Evolutionary conservation across 2,888 invertebrate species (phyloP), one percentile per base, ranked within the genome.

Genomic region (Lissonota sp.): DNA sequence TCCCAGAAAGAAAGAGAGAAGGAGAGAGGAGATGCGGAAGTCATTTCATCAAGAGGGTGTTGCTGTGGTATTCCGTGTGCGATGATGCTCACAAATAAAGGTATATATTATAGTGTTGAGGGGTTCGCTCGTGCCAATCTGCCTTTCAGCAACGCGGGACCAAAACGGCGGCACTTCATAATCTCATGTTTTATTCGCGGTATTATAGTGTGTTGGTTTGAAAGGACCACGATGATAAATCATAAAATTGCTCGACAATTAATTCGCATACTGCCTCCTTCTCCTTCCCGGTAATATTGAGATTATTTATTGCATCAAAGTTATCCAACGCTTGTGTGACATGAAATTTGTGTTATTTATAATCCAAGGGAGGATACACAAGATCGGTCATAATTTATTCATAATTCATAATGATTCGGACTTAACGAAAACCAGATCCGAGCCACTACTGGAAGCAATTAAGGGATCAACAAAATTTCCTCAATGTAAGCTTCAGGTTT

Each of bases 81-180:
- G 64, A 73, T 55, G 62, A 71, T 51, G 60, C 44, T 78, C 57
- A 16, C 46, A 51, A 12, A 10, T 10, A 5, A n/a, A 12, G 40
- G 37, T 66, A 53, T 26, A 26, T 26, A 26, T 2, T 26, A 26
- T 26, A 26, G 26, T 26, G 79, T 67, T 62, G 16, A 14, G 37
- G 55, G 80, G 72, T 44, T 51, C 76, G 76, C 80, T 80, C 80
- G 80, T 80, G 80, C 80, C 69, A 69, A 76, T 69, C 67, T 69
- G 53, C 69, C 26, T 67, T 69, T 74, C 74, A 66, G 46, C 74
- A 64, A 64, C 51, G 64, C 7, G 39, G 40, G 53, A 26, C 53
- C 26, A 53, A 60, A 26, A 8, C 26, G 51, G 10, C 39, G 64
- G 64, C 70, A 77, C 64, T 62, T 77, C 76, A 63, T 57, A 77